phyloP scores from a whole-genome alignment of 2,113 vertebrate species.

The Pelecanoides urinatrix region DNA sequence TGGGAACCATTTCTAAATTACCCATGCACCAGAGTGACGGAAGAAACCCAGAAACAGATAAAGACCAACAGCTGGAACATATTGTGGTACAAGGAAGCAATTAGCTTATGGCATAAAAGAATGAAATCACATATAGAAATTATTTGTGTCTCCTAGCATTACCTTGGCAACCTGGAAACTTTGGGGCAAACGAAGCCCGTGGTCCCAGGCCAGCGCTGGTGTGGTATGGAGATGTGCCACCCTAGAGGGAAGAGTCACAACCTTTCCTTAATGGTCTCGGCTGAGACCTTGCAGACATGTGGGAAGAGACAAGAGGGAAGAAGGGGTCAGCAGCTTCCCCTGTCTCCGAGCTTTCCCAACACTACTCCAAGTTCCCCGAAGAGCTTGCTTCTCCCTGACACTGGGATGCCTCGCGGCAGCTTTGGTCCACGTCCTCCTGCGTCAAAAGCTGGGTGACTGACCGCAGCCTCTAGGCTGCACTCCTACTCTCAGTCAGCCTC shows the following conservation, averaged over 20 bases:
- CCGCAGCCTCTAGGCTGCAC: not conserved
- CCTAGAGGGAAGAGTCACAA: not conserved
- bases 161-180: not conserved
- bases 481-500: not conserved
- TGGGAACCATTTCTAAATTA: constrained; percentile 62
- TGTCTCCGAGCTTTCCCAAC: not conserved
- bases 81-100: constrained; percentile 39
- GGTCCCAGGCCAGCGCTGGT: not conserved
- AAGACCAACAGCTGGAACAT: constrained; percentile 38
- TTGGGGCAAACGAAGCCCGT: not conserved
- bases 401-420: fast-evolving
- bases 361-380: not conserved
- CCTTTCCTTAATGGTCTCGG: not conserved
- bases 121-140: constrained; percentile 37
- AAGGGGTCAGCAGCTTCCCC: not conserved
- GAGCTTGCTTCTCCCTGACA: not conserved
- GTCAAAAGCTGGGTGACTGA: not conserved
- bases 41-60: constrained; percentile 55
- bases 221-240: not conserved
- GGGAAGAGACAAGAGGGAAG: not conserved
- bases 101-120: constrained; percentile 24
- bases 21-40: constrained; percentile 8
- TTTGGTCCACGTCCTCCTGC: not conserved
- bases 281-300: not conserved
- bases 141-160: not conserved